A percentile compares a stretch with the other conserved stretches of the same genome.
Evolutionary conservation across 2,113 vertebrate species (phyloP).

Genomic region (Lates calcarifer): DNA sequence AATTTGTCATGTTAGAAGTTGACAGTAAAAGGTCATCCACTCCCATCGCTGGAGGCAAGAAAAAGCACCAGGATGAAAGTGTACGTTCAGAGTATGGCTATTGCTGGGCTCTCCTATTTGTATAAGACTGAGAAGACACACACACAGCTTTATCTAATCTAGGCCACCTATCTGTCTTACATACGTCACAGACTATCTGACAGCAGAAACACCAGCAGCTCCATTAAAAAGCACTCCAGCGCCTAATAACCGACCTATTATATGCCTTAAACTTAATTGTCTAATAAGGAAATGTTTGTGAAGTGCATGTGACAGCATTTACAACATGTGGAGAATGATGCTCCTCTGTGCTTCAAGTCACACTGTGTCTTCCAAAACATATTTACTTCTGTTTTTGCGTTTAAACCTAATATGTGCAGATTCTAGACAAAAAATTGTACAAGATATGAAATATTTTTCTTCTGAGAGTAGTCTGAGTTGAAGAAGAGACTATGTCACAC

Average conservation of each 20-base stretch:
- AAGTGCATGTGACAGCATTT: constrained; percentile 29
- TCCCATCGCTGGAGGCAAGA: constrained; percentile 87
- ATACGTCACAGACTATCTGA: constrained; percentile 69
- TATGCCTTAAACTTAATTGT: constrained; percentile 29
- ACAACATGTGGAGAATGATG: constrained; percentile 28
- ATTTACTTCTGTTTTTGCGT: constrained; percentile 51
- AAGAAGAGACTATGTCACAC: constrained; percentile 76
- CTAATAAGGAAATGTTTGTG: constrained; percentile 44
- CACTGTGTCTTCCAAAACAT: constrained; percentile 23
- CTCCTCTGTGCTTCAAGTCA: constrained; percentile 28
- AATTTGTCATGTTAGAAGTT: constrained; percentile 88
- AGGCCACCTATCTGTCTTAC: constrained; percentile 81
- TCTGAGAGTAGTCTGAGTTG: constrained; percentile 75
- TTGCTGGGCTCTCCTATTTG: constrained; percentile 82
- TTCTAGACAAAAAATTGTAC: constrained; percentile 58
- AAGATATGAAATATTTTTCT: constrained; percentile 65
- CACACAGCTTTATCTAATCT: constrained; percentile 83
- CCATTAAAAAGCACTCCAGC: constrained; percentile 46
- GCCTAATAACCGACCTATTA: constrained; percentile 58
- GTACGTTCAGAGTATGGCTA: constrained; percentile 80
- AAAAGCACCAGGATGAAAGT: constrained; percentile 86
- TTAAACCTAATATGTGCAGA: constrained; percentile 64
- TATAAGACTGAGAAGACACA: constrained; percentile 78
- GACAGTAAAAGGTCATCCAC: constrained; percentile 89
- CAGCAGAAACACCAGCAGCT: constrained; percentile 53